Evolutionary conservation across 2,797 vertebrate genomes (phyloP), one percentile per base, ranked within the genome.

Genomic region (Chelon auratus): DNA sequence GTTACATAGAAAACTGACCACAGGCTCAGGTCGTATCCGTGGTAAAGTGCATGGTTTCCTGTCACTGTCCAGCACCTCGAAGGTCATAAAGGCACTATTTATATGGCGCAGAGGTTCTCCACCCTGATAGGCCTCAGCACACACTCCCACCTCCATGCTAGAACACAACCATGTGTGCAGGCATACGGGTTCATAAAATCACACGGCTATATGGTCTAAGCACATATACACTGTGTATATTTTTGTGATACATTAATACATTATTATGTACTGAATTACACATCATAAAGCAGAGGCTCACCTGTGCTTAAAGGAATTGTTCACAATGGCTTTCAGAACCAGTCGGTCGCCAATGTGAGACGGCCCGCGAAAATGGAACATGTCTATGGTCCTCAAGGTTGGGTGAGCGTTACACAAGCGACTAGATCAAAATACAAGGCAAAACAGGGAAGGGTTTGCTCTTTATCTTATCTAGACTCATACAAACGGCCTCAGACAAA

Each of bases 11-110:
- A 13, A 43, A 87, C 96, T 95, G 90, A 98, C 98, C 94, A 97
- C 95, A 0, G 95, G 94, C 81, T 97, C 96, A 0, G 97, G 98
- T 86, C 92, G 93, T 87, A 99, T 92, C 83, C 93, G 92, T 11
- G 97, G 96, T 75, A 99, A 85, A 0, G 82, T 92, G 85, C 90
- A 24, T 43, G 95, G 95, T 78, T 92, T 96, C 14, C 94, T 94
- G 24, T 96, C 93, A 61, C 89, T 82, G 55, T 96, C 95, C 83
- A 98, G 87, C 73, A 98, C 97, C 86, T 96, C 95, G 3, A 98
- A 99, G 71, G 96, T 98, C 97, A 99, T 98, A 90, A 99, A 98
- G 68, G 97, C 97, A 0, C 96, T 98, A 92, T 99, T 99, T 93
- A 99, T 97, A 85, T 99, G 98, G 14, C 94, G 89, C 47, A 92